These are phyloP conservation scores for Paragorgia papillata DNA, from an alignment of 92 coral and sea anemone species.

Conservation along the genomic window DNA sequence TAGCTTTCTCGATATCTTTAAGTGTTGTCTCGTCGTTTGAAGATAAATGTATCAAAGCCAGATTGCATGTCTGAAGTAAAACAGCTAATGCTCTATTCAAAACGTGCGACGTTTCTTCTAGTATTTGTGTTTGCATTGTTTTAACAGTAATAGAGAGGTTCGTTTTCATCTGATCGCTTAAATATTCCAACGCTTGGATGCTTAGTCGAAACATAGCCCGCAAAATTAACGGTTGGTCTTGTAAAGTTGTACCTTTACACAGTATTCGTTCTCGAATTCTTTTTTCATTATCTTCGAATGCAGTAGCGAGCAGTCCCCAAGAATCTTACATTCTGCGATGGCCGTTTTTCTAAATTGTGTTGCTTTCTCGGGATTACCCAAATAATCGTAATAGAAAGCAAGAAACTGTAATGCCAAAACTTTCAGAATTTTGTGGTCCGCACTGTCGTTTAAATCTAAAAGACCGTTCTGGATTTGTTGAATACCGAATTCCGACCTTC, in stretches of 20 bases:
- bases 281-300: neutral
- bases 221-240: neutral
- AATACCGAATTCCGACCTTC: neutral
- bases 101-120: neutral
- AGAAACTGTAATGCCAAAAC: neutral
- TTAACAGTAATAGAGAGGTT: neutral
- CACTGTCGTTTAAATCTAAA: neutral
- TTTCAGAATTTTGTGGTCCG: slow-evolving; percentile 5
- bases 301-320: neutral
- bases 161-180: neutral
- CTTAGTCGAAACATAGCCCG: neutral
- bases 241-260: neutral
- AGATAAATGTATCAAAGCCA: neutral
- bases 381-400: slow-evolving; percentile 3
- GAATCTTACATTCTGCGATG: neutral
- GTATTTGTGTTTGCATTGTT: neutral
- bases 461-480: neutral
- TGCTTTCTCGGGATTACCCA: neutral
- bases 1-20: neutral
- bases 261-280: neutral
- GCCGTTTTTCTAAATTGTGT: neutral
- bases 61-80: neutral
- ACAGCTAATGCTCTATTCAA: neutral
- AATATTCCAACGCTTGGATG: neutral
- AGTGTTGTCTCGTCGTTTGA: neutral